Evolutionary conservation across 2,888 invertebrate genomes (phyloP), one percentile per base, ranked within the genome.

Genomic region (Mesorhabditis sp.): DNA sequence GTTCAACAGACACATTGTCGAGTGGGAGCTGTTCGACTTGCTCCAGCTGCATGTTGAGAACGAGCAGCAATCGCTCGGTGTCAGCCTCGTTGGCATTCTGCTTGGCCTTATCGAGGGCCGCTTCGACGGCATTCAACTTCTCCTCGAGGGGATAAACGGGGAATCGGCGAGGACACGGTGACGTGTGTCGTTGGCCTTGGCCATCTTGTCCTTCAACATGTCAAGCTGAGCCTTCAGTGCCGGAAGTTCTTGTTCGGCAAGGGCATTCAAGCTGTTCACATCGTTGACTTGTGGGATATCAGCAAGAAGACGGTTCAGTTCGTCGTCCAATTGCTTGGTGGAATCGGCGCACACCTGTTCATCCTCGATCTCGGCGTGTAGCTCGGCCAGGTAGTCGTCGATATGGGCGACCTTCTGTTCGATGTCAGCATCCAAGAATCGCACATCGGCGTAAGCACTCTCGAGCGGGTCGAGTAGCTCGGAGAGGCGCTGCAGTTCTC

Each of bases 351-450:
- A 68, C 67, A 77, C 71, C 65, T 74, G 69, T 62, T 77, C 76
- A 66, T 76, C 76, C 43, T 74, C 72, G 62, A 76, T 68, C 58
- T 77, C 77, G n/a, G 70, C 67, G 50, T 64, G 68, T 58, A 78
- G 44, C 42, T 74, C 76, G 64, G 68, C 70, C 45, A 76, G 71
- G 13, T 74, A 71, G 64, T 80, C 77, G 61, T 77, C 79, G 70
- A 74, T 78, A 50, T 80, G 76, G 45, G 77, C 72, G 62, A 74
- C 72, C 61, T 74, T 73, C 68, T 82, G 77, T 64, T 82, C 79
- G 63, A 76, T 71, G 61, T 82, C 80, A 6, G 78, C 77, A 63
- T 82, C 79, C 67, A 78, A 72, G 75, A 82, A 82, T 67, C 81
- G 78, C 42, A 80, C 79, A 66, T 80, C 80, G 15, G 78, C 74